phyloP scores from a whole-genome alignment of 2,797 vertebrate genomes.

The Hydrolagus colliei region DNA sequence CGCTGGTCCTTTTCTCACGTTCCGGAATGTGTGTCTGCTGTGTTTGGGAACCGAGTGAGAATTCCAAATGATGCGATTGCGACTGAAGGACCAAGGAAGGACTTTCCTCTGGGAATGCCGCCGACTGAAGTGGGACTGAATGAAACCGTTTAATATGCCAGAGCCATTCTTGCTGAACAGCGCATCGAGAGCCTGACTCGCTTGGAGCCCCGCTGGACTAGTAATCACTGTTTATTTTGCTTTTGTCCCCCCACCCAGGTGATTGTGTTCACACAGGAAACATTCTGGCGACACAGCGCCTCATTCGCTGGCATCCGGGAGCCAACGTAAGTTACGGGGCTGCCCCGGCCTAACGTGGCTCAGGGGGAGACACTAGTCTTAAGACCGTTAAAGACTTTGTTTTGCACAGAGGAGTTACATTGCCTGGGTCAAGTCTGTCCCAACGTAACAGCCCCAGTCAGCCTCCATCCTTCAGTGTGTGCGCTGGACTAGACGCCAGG shows the following conservation, averaged over 20 bases:
- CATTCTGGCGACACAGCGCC: constrained; percentile 78
- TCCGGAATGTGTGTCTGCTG: too few relatives aligned
- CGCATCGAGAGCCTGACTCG: not conserved
- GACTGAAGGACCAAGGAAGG: too few relatives aligned
- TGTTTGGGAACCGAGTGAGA: not conserved
- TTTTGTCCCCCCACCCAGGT: constrained; percentile 56
- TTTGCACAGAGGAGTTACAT: too few relatives aligned
- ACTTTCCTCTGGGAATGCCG: not conserved
- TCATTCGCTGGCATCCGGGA: constrained; percentile 83
- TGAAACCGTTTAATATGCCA: not conserved
- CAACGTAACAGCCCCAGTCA: too few relatives aligned
- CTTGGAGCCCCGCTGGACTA: not conserved
- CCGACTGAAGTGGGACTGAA: not conserved
- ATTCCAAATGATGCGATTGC: not conserved
- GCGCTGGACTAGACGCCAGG: too few relatives aligned
- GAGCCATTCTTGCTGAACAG: too few relatives aligned
- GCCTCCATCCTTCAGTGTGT: too few relatives aligned
- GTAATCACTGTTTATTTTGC: constrained; percentile 2
- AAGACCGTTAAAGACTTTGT: not conserved
- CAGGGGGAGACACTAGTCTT: too few relatives aligned
- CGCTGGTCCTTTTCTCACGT: not conserved
- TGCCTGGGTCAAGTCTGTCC: too few relatives aligned
- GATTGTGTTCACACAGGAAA: constrained; percentile 83
- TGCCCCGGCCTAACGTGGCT: not conserved
- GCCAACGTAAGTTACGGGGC: constrained; percentile 64